Percentiles rank a stretch among this genome's conserved stretches.
These are phyloP conservation scores for Anisognathus igniventris DNA, from an alignment of 2,797 vertebrate species.

Conservation along the genomic window DNA sequence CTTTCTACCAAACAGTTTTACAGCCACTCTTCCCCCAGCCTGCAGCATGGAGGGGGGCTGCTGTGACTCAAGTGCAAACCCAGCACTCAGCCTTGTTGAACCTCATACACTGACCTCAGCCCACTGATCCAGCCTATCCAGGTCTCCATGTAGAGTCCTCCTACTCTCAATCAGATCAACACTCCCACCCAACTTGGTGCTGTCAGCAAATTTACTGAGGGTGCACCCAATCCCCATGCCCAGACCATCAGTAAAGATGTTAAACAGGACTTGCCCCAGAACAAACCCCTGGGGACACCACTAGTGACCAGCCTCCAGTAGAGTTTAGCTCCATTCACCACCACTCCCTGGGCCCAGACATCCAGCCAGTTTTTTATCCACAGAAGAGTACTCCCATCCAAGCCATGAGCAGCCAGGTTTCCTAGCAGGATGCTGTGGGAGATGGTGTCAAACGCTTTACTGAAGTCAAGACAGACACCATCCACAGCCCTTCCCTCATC, in stretches of 20 bases:
- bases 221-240: background rate
- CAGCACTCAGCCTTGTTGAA: accelerated
- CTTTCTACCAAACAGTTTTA: background rate
- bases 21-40: background rate
- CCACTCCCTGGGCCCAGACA: background rate
- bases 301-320: accelerated
- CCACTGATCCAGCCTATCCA: background rate
- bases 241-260: background rate
- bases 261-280: background rate
- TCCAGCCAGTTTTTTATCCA: background rate
- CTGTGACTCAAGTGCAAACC: background rate
- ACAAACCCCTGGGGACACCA: background rate
- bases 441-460: accelerated
- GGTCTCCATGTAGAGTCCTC: background rate
- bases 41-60: background rate
- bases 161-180: background rate
- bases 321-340: background rate
- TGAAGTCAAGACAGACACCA: background rate
- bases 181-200: background rate
- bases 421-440: background rate
- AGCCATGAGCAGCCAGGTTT: background rate
- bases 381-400: background rate
- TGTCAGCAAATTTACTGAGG: background rate
- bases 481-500: background rate
- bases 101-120: background rate